phyloP scores from a whole-genome alignment of 2,888 invertebrate species.

The Morinoia aosen region DNA sequence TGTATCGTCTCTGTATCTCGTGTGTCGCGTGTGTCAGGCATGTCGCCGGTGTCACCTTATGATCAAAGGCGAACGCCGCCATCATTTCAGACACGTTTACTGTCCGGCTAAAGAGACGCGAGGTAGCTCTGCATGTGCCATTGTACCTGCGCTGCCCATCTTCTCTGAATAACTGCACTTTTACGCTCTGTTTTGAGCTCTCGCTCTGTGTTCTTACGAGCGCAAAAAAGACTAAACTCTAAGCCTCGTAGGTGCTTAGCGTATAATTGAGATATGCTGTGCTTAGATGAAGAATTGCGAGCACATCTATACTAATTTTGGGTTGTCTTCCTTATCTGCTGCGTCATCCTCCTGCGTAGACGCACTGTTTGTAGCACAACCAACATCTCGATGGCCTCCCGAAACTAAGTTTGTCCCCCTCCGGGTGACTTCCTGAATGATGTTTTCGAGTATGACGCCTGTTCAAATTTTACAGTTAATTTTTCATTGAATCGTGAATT shows the following conservation, averaged over 20 bases:
- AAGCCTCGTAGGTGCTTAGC: background rate
- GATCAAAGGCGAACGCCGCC: background rate
- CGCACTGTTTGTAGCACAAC: background rate
- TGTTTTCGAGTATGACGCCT: too few relatives aligned
- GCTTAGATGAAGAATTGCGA: background rate
- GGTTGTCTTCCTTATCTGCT: background rate
- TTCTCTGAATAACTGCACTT: background rate
- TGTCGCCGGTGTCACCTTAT: background rate
- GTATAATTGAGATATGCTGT: background rate
- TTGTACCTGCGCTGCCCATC: background rate
- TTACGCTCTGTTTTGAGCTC: background rate
- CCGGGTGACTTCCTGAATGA: too few relatives aligned
- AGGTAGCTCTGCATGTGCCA: background rate
- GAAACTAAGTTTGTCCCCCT: too few relatives aligned
- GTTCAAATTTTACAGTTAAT: too few relatives aligned
- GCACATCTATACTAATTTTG: background rate
- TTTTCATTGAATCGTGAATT: too few relatives aligned
- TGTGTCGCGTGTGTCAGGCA: too few relatives aligned
- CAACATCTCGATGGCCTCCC: background rate
- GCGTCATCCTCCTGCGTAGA: too few relatives aligned
- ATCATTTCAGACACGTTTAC: background rate
- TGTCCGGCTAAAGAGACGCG: background rate
- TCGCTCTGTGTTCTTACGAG: background rate
- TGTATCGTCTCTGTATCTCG: too few relatives aligned
- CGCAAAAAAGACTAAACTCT: background rate